A percentile compares a stretch with the other conserved stretches of the same genome.
Conservation (phyloP, 2,113 vertebrate species). For the Megalops atlanticus region DNA sequence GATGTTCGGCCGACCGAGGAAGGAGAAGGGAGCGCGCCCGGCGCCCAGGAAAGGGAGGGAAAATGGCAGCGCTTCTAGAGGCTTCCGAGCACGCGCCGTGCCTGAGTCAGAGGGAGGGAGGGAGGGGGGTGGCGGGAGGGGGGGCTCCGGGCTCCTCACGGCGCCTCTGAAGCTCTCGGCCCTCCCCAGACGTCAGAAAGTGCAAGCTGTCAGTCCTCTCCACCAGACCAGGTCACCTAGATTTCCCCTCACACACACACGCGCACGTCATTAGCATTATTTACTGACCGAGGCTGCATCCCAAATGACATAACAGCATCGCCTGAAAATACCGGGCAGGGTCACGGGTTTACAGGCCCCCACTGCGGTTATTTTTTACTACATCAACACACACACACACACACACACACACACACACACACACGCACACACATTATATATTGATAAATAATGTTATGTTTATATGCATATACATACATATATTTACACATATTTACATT, state of each 20-base stretch:
- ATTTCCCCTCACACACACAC: background rate
- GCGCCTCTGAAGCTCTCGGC: background rate
- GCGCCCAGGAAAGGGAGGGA: constrained; percentile 49
- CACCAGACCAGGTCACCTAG: constrained; percentile 14
- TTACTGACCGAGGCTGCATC: background rate
- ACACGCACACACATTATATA: too few relatives aligned
- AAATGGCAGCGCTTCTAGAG: constrained; percentile 55
- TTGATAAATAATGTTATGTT: too few relatives aligned
- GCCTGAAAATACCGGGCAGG: background rate
- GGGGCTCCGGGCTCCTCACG: background rate
- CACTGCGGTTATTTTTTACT: background rate
- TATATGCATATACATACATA: too few relatives aligned
- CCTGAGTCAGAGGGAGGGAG: constrained; percentile 1
- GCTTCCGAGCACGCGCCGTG: constrained; percentile 12
- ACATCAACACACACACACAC: background rate
- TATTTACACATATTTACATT: too few relatives aligned
- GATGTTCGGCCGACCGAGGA: constrained; percentile 81
- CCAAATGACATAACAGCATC: background rate
- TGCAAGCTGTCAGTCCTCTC: background rate
- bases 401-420: too few relatives aligned
- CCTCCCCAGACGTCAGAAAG: background rate
- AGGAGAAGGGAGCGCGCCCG: constrained; percentile 60
- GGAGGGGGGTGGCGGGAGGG: background rate
- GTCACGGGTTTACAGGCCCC: background rate
- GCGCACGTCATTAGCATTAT: constrained; percentile 3